Base-by-base conservation (phyloP, 2,797 vertebrate genomes). In the Peromyscus nudipes region DNA sequence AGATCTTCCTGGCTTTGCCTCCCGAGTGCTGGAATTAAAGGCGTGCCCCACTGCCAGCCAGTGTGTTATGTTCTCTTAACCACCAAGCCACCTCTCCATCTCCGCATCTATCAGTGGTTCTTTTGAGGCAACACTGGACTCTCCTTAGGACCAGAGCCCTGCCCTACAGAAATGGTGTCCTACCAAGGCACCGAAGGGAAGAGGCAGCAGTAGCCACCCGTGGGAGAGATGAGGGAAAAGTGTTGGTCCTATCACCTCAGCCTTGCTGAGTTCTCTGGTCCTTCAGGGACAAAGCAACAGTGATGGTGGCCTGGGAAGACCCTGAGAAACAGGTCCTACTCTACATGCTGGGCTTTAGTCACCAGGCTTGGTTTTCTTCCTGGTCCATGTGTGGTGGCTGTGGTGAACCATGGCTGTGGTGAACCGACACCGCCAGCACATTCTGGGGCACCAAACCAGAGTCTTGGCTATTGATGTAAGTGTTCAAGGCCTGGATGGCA, bases 241-340 rank as follows among this genome's bases (percentile, higher is more conserved):
- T 25, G 21, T 73, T 62, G 85, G 82, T 89, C 80, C 82, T 13
- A 77, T 90, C 29, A 4, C 52, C 76, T 73, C 49, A 40, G 60
- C 73, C 62, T 95, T 69, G 76, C 95, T 37, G 77, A 91, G 23
- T 92, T 92, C 43, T 97, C 40, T 43, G 10, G 80, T 93, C 95
- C 89, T 60, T 82, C 40, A 4, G 94, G 80, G 34, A 91, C 92
- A 17, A 93, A 96, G 62, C 94, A 89, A 86, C 93, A 21, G 62
- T 69, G 1, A 89, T 46, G 1, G 94, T 62, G 25, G 57, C 60
- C 40, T 76, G 57, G 19, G 89, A 69, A 82, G 96, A 75, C 23
- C 91, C 89, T 23, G 64, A 83, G n/a, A 64, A 76, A 57, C 86
- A n/a, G 29, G 88, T 89, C 73, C 82, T 83, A 8, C 34, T 95